Percentiles rank a stretch among this genome's conserved stretches.
Conservation (phyloP, 1,140 invertebrate species). For the Heterodera carotae region DNA sequence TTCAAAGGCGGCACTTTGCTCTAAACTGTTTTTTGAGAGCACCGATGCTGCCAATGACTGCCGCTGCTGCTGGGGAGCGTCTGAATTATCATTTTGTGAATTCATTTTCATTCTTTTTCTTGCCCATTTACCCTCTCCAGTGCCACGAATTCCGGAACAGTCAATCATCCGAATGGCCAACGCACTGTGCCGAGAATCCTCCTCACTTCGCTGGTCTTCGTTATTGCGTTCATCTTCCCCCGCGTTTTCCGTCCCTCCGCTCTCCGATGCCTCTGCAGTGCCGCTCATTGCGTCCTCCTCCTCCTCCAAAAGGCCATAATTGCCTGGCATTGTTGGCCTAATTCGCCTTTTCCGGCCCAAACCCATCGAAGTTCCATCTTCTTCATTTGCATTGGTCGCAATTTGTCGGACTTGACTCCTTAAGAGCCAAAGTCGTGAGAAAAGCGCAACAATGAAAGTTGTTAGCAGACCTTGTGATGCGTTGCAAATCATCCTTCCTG, state of each 20-base stretch:
- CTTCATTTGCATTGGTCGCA: constrained; percentile 21
- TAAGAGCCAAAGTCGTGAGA: not conserved
- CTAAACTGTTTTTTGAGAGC: constrained; percentile 36
- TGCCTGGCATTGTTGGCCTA: not conserved
- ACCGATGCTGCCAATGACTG: constrained; percentile 17
- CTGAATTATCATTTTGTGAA: not conserved
- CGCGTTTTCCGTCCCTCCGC: not conserved
- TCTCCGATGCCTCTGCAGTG: constrained; percentile 9
- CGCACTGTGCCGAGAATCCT: not conserved
- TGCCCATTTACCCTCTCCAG: too few species aligned
- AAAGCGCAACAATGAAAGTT: not conserved
- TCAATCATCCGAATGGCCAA: not conserved
- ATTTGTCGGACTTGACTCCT: constrained; percentile 34
- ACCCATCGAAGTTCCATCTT: constrained; percentile 6
- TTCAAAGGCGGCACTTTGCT: constrained; percentile 26
- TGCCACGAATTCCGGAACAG: not conserved
- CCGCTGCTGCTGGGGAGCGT: constrained; percentile 5
- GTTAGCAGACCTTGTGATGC: constrained; percentile 26
- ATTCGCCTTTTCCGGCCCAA: not conserved
- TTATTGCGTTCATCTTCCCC: not conserved
- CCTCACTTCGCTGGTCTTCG: not conserved
- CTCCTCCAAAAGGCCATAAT: constrained; percentile 24
- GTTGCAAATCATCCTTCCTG: constrained; percentile 29
- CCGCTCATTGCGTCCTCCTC: constrained; percentile 27
- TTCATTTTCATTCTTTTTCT: too few species aligned